Evolutionary conservation across 2,113 vertebrate genomes (phyloP), one percentile per base, ranked within the genome.

Genomic region (Nesospiza acunhae): DNA sequence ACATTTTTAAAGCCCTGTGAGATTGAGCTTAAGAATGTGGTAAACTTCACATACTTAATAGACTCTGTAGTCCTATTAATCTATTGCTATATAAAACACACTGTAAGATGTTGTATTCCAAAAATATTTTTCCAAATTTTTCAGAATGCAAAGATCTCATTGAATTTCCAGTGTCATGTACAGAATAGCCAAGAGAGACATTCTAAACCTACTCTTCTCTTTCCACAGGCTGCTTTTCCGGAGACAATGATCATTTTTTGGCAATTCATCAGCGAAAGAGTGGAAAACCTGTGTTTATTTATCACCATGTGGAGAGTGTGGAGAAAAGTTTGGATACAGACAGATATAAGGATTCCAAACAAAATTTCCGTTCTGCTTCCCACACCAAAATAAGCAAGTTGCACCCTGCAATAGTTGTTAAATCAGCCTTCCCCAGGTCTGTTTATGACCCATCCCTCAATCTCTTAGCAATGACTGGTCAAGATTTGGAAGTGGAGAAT

Each of bases 401-500:
- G 35, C 95, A 97, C 41, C 97, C 97, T 78, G 92, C 95, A 26
- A 73, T 97, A 84, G 96, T 98, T 85, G 86, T 98, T 75, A 98
- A 98, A 69, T 98, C 98, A 64, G 86, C 97, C 42, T 97, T 98
- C 58, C 98, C 97, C 17, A 97, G 97, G 89, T 93, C 98, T 84
- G 97, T 96, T 4, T 96, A 98, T 30, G 97, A 98, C 31, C 97
- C 97, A 13, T 97, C 98, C 35, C 94, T 98, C 80, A 97, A 98
- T 90, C 94, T 98, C 28, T 78, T 98, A 94, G 98, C 98, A 35
- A 76, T 97, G 90, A 94, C 96, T 67, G 98, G 97, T 87, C 95
- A 98, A 93, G 98, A 98, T 83, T 79, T 97, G 80, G 97, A 98
- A 96, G 97, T 98, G 64, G 98, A 98, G 97, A 98, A 98, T 42